Evolutionary conservation across 92 coral and sea anemone species (phyloP).

Genomic region (Bergia sp.): DNA sequence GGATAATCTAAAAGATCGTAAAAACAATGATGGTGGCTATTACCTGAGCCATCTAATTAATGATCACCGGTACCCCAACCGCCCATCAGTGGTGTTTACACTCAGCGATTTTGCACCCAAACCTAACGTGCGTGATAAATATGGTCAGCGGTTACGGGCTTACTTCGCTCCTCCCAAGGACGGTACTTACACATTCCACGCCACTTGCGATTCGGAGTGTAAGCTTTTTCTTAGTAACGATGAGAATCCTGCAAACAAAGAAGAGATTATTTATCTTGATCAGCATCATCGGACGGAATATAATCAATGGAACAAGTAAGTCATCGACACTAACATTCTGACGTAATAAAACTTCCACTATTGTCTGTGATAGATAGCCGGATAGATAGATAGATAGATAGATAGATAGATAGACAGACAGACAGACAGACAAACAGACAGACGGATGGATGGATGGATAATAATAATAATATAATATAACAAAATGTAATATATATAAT

Average conservation of each 20-base stretch:
- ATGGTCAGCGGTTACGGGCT: conserved; percentile 79
- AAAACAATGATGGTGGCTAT: conserved; percentile 55
- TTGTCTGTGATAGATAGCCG: no score
- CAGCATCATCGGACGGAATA: conserved; percentile 69
- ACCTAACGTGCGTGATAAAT: conserved; percentile 44
- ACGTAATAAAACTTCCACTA: no score
- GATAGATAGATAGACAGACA: no score
- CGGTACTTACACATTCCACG: conserved; percentile 68
- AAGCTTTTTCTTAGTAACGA: conserved; percentile 62
- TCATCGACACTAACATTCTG: not conserved
- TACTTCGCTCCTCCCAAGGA: conserved; percentile 64
- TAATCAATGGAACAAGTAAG: conserved; percentile 72
- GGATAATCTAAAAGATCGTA: conserved; percentile 26
- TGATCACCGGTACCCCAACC: conserved; percentile 62
- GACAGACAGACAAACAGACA: no score
- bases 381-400: no score
- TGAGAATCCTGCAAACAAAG: conserved; percentile 61
- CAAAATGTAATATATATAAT: no score
- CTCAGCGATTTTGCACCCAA: conserved; percentile 59
- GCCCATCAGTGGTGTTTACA: conserved; percentile 28
- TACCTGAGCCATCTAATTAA: conserved; percentile 63
- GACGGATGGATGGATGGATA: no score
- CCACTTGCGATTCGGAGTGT: conserved; percentile 86
- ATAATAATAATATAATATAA: no score
- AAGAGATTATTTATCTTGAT: conserved; percentile 62